These are phyloP conservation scores for Ardeotis arabs DNA, from an alignment of 2,113 vertebrate genomes.

Conservation along the genomic window DNA sequence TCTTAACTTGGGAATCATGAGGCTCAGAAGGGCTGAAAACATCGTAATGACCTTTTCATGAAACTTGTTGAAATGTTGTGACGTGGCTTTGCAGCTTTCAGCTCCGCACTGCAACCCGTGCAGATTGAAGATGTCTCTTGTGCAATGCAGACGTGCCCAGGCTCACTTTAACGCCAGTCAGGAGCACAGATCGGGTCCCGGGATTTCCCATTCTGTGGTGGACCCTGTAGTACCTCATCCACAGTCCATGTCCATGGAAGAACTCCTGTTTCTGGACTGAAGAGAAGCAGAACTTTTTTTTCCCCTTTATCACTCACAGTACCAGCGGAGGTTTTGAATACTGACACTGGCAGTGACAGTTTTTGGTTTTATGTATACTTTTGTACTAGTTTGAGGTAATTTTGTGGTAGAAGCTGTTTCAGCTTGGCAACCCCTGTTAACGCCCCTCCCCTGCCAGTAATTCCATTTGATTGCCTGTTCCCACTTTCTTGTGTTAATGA, in stretches of 20 bases:
- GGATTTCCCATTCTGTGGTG: not conserved
- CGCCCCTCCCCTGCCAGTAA: not conserved
- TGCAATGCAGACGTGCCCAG: not conserved
- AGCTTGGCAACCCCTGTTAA: not conserved
- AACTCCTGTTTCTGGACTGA: not conserved
- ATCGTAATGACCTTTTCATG: not conserved
- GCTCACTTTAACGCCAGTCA: not conserved
- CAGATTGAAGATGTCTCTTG: not conserved
- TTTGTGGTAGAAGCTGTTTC: not conserved
- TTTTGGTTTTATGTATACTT: not conserved
- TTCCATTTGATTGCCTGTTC: not conserved
- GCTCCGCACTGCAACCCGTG: not conserved
- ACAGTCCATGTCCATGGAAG: not conserved
- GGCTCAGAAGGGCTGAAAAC: not conserved
- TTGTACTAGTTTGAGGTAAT: not conserved
- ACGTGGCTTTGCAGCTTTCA: not conserved
- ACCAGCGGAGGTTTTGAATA: not conserved
- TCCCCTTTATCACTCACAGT: not conserved
- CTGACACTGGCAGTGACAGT: accelerated
- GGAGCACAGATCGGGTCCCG: not conserved
- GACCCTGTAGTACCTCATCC: not conserved
- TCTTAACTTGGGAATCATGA: not conserved
- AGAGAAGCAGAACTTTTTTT: not conserved
- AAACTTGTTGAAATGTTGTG: not conserved
- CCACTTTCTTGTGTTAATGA: not conserved